Conservation (phyloP, 2,797 vertebrate species). For the Chanos chanos region DNA sequence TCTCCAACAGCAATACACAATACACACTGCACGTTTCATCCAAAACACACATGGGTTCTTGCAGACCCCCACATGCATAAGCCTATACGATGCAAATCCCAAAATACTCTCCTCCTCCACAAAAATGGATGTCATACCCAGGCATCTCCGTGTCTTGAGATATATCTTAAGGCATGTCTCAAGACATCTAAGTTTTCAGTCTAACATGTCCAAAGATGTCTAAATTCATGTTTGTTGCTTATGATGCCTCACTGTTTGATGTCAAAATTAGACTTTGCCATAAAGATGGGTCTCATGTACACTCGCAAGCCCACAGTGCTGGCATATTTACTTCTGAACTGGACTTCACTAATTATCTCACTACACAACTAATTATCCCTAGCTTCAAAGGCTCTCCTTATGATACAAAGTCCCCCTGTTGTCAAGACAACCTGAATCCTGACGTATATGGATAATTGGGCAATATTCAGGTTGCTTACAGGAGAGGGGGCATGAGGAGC, state of each 20-base stretch:
- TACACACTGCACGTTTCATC: too few species aligned
- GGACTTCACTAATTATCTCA: slow-evolving; percentile 72
- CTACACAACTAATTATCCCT: slow-evolving; percentile 76
- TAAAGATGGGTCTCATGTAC: slow-evolving; percentile 35
- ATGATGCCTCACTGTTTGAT: slow-evolving; percentile 1
- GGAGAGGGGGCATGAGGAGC: slow-evolving; percentile 47
- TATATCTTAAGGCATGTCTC: too few species aligned
- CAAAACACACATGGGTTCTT: background rate
- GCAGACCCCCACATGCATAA: slow-evolving; percentile 2
- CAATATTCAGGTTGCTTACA: slow-evolving; percentile 64
- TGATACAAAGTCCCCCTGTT: slow-evolving; percentile 52
- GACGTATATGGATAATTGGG: slow-evolving; percentile 70
- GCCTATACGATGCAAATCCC: background rate
- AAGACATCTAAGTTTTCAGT: too few species aligned
- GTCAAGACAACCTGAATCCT: slow-evolving; percentile 64
- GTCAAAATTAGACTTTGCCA: slow-evolving; percentile 28
- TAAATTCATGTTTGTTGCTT: too few species aligned
- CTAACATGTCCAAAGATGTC: too few species aligned
- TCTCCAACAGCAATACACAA: background rate
- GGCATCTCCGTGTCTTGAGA: too few species aligned
- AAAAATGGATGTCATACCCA: background rate
- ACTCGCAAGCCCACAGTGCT: slow-evolving; percentile 59
- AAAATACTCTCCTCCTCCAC: background rate
- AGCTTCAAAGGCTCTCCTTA: slow-evolving; percentile 75
- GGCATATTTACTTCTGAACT: slow-evolving; percentile 68